phyloP scores from a whole-genome alignment of 2,888 invertebrate species.

The Apeira syringaria region DNA sequence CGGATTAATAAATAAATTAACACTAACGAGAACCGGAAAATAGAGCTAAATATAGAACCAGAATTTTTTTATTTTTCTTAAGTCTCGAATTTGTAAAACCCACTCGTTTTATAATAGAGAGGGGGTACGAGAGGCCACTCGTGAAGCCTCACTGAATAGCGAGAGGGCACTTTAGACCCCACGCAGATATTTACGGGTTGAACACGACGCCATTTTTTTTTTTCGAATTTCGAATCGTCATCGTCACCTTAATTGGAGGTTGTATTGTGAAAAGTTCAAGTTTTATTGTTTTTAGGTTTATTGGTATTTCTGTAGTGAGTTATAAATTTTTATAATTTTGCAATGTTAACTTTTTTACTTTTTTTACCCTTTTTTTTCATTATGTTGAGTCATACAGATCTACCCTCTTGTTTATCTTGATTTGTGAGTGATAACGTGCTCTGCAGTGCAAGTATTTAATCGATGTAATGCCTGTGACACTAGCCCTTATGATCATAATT shows the following conservation, averaged over 20 bases:
- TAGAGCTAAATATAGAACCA: constrained; percentile 35
- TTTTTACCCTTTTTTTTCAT: no score
- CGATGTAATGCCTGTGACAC: no score
- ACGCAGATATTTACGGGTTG: constrained; percentile 55
- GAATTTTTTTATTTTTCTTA: constrained; percentile 46
- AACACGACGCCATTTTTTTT: constrained; percentile 41
- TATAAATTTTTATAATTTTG: no score
- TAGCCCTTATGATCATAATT: no score
- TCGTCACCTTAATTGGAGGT: constrained; percentile 37
- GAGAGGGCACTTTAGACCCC: constrained; percentile 45
- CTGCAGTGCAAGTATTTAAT: no score
- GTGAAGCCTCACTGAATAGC: constrained; percentile 47
- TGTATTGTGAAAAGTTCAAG: background rate
- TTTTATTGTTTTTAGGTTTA: background rate
- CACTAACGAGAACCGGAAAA: constrained; percentile 22
- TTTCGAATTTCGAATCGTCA: constrained; percentile 33
- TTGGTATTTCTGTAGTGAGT: background rate
- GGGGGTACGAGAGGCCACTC: constrained; percentile 46
- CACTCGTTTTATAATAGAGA: constrained; percentile 61
- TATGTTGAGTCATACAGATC: no score
- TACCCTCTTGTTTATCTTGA: no score
- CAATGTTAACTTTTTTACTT: no score
- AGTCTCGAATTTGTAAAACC: constrained; percentile 56
- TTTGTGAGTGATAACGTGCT: no score
- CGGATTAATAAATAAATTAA: constrained; percentile 19